A percentile compares a stretch with the other conserved stretches of the same genome.
Evolutionary conservation across 2,113 vertebrate genomes (phyloP).

Genomic region (Rafetus swinhoei): DNA sequence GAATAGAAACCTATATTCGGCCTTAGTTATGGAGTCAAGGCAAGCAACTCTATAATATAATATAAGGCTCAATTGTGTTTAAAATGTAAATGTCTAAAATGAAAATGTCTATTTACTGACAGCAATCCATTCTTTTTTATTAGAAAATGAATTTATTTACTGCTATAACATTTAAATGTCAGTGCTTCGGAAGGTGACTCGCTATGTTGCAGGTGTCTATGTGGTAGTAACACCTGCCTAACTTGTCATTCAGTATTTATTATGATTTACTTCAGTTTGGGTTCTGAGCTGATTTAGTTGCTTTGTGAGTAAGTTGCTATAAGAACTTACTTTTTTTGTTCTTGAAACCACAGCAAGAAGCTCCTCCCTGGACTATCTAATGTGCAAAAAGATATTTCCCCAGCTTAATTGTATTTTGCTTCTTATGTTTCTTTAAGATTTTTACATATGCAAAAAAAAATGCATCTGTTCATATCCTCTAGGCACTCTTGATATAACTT

Average conservation of each 20-base stretch:
- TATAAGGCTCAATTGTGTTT: neutral
- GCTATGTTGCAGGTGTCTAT: neutral
- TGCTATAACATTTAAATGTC: neutral
- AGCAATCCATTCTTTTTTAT: neutral
- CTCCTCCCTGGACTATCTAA: neutral
- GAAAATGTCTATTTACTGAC: neutral
- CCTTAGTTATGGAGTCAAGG: neutral
- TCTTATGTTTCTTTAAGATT: neutral
- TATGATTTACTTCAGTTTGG: neutral
- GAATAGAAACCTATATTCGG: neutral
- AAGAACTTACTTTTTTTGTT: neutral
- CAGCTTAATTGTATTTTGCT: neutral
- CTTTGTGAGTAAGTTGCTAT: neutral
- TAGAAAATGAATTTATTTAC: neutral
- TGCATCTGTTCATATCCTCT: neutral
- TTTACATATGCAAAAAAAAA: neutral
- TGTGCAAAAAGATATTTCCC: neutral
- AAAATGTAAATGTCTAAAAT: neutral
- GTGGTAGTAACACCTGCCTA: neutral
- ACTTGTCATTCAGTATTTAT: neutral
- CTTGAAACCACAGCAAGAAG: neutral
- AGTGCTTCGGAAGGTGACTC: neutral
- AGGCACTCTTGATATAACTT: neutral
- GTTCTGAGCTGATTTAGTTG: neutral
- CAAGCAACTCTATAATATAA: neutral